Conservation (phyloP, 2,113 vertebrate genomes). For the Oreotrochilus melanogaster region DNA sequence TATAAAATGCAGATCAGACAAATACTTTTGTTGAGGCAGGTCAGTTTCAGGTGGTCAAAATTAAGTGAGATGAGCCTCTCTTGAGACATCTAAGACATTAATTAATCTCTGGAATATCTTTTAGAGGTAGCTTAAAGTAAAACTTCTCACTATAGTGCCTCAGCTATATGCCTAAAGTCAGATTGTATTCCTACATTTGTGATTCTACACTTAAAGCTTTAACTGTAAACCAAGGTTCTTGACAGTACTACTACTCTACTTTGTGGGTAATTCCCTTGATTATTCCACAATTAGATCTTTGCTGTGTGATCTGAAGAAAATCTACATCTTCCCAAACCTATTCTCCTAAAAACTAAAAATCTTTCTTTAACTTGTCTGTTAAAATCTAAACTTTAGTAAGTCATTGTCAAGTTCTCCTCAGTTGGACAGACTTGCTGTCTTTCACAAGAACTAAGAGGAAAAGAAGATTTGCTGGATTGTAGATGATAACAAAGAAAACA, state of each 20-base stretch:
- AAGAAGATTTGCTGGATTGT: not conserved
- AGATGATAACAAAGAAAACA: not conserved
- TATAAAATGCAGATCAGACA: not conserved
- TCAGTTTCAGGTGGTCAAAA: not conserved
- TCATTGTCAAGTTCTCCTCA: not conserved
- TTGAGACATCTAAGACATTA: not conserved
- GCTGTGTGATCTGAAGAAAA: not conserved
- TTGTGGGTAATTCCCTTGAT: not conserved
- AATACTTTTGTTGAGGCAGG: not conserved
- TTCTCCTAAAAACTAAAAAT: not conserved
- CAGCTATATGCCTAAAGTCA: not conserved
- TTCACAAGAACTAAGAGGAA: not conserved
- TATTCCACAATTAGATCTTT: not conserved
- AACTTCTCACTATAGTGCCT: not conserved
- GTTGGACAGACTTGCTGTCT: not conserved
- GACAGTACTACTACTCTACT: not conserved
- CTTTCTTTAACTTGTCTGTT: not conserved
- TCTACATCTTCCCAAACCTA: not conserved
- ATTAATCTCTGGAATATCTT: not conserved
- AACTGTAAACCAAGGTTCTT: not conserved
- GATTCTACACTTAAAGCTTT: not conserved
- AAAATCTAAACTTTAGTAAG: not conserved
- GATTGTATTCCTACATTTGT: not conserved
- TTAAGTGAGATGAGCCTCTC: not conserved
- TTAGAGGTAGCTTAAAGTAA: not conserved